Evolutionary conservation across 2,113 vertebrate genomes (phyloP).

Genomic region (Dolichotis patagonum): DNA sequence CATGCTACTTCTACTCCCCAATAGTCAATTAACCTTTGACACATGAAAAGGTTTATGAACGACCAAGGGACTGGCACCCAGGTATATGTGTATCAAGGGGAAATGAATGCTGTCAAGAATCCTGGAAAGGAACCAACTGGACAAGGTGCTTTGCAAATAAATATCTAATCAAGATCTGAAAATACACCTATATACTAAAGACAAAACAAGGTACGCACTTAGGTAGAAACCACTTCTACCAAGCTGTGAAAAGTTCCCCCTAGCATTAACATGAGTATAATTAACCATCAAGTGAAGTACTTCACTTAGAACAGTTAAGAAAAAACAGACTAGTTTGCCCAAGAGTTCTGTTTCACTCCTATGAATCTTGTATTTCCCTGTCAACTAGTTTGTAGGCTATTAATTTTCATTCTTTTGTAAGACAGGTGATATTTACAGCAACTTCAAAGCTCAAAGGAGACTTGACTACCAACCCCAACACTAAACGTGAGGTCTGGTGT

Average conservation of each 20-base stretch:
- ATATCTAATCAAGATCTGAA: not conserved
- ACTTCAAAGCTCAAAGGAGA: conserved; percentile 2
- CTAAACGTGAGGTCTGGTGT: not conserved
- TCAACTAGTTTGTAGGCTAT: not conserved
- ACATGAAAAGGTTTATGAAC: not conserved
- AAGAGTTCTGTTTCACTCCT: not conserved
- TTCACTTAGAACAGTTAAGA: not conserved
- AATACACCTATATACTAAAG: not conserved
- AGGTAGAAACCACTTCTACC: not conserved
- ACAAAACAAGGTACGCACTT: not conserved
- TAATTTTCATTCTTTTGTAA: not conserved
- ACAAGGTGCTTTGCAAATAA: not conserved
- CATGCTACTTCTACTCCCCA: not conserved
- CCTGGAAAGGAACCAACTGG: not conserved
- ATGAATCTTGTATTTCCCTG: not conserved
- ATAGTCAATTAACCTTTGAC: not conserved
- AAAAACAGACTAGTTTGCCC: not conserved
- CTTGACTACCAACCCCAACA: not conserved
- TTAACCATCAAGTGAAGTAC: not conserved
- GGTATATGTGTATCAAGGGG: not conserved
- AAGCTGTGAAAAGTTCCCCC: not conserved
- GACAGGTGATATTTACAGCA: not conserved
- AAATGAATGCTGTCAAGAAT: not conserved
- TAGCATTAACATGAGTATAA: not conserved
- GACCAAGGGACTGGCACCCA: not conserved